A percentile compares a stretch with the other conserved stretches of the same genome.
Conservation (phyloP, 1,140 invertebrate genomes). For the Rhizoglyphus robini region DNA sequence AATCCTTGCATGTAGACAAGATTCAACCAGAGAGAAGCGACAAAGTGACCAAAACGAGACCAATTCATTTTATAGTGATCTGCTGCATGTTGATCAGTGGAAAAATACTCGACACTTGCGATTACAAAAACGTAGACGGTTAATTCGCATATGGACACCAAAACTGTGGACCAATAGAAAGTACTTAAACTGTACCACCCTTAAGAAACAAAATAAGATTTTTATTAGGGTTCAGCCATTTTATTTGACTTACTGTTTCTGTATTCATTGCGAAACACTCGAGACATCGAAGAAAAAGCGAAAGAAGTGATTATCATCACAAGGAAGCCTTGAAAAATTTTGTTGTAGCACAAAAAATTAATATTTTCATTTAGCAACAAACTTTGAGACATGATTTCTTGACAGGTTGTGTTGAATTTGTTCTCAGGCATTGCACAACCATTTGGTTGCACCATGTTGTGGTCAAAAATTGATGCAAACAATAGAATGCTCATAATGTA, state of each 20-base stretch:
- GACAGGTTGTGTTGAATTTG: too few species aligned
- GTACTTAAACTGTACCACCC: not conserved
- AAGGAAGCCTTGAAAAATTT: not conserved
- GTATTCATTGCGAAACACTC: constrained; percentile 4
- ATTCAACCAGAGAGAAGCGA: not conserved
- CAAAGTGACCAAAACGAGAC: not conserved
- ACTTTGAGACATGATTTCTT: too few species aligned
- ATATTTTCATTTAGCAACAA: too few species aligned
- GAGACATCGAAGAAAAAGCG: not conserved
- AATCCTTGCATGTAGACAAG: constrained; percentile 5
- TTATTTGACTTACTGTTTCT: too few species aligned
- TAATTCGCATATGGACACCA: not conserved
- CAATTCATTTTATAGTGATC: not conserved
- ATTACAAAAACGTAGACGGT: not conserved
- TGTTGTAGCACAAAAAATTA: too few species aligned
- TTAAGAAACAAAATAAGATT: too few species aligned
- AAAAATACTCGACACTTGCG: not conserved
- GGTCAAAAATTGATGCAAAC: too few species aligned
- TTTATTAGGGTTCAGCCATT: too few species aligned
- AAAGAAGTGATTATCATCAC: not conserved
- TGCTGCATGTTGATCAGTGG: not conserved
- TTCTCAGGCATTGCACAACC: too few species aligned
- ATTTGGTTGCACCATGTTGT: too few species aligned
- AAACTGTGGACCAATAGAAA: not conserved
- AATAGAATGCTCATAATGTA: too few species aligned